Base-by-base conservation (phyloP, 1,140 invertebrate genomes). In the Hylaeus anthracinus region DNA sequence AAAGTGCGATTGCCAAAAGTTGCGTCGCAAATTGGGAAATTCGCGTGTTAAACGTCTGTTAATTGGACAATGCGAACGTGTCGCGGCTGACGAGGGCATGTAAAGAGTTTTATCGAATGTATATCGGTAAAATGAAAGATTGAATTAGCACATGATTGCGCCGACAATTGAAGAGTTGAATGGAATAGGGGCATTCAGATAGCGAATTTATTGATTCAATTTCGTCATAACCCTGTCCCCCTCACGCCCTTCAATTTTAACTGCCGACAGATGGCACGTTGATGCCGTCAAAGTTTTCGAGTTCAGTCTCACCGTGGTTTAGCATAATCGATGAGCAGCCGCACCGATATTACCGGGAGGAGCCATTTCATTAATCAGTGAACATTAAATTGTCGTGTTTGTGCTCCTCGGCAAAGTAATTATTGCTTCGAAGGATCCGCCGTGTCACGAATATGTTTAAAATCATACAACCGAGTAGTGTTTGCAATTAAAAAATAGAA, bases 151-250 rank as follows among this genome's bases (percentile, higher is more conserved):
- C 67, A 53, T 80, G 77, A 86, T 84, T 86, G 81, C 69, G 65
- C 67, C 58, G 45, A 65, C 73, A 71, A 81, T 82, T 82, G 79
- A 83, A 80, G 84, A 82, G 79, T 60, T 63, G 51, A 69, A 83
- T 79, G 73, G 86, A 87, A 87, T 56, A 81, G 85, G 48, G 53
- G 56, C 78, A 74, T 81, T 79, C 56, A 71, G 56, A 66, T 78
- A 58, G 58, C 77, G 82, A 86, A 87, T 87, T 86, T 87, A 87
- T 86, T 81, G 86, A 87, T 87, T 86, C 73, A 84, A 87, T 87
- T 86, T 86, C 72, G 45, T 43, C 69, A 72, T 83, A 79, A 73
- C 60, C 55, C 84, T 39, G 56, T 65, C 5, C 26, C n/a, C 74
- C 26, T 26, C 26, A 0, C 48, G 8, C 60, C 60, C 60, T 56